Conservation (phyloP, 1,140 invertebrate genomes). For the Artemia franciscana region DNA sequence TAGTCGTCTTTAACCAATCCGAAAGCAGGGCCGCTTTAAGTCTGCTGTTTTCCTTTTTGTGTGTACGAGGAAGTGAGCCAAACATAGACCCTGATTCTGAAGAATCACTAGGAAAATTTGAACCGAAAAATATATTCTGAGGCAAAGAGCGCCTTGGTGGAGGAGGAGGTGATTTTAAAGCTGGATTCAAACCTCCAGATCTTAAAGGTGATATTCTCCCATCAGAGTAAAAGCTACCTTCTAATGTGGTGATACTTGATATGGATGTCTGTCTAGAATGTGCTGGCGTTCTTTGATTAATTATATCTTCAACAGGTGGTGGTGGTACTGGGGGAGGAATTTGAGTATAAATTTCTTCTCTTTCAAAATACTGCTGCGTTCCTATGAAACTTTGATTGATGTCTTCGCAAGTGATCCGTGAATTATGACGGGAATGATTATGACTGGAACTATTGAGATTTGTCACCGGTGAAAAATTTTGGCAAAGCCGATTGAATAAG, state of each 20-base stretch:
- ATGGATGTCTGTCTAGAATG: neutral
- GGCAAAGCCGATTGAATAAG: neutral
- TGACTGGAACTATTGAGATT: neutral
- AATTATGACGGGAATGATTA: neutral
- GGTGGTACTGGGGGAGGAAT: neutral
- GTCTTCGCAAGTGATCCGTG: neutral
- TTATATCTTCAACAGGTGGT: neutral
- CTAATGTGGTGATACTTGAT: neutral
- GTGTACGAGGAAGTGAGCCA: neutral
- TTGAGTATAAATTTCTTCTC: neutral
- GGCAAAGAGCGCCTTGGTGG: neutral
- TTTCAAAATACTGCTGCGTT: neutral
- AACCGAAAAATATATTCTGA: neutral
- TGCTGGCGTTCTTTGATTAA: neutral
- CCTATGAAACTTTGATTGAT: neutral
- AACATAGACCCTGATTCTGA: neutral
- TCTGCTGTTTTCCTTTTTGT: constrained; percentile 11
- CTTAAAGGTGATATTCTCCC: neutral
- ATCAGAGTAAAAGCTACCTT: neutral
- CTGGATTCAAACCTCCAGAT: neutral
- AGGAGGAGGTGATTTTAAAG: neutral
- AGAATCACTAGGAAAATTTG: neutral
- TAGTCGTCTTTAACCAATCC: constrained; percentile 27
- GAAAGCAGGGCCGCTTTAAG: constrained; percentile 23
- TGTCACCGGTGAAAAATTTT: neutral